Evolutionary conservation across 2,113 vertebrate genomes (phyloP).

Genomic region (Plectropomus leopardus): DNA sequence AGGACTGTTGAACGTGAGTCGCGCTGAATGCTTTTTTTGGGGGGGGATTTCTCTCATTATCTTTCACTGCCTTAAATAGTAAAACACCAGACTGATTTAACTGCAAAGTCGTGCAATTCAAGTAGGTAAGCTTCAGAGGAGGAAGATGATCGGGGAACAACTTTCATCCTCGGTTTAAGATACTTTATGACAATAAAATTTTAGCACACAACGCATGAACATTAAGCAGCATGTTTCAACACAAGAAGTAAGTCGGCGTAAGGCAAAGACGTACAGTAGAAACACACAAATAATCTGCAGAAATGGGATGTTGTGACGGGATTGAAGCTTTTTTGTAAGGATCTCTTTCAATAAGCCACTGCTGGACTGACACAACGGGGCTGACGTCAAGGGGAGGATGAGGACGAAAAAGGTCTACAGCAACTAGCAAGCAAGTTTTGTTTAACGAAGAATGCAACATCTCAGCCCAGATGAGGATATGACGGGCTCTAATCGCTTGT

Average conservation of each 20-base stretch:
- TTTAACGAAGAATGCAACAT: conserved; percentile 46
- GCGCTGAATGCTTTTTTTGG: conserved; percentile 12
- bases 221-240: conserved; percentile 74
- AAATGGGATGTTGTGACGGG: conserved; percentile 32
- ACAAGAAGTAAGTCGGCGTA: conserved; percentile 58
- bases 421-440: conserved; percentile 71
- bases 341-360: conserved; percentile 63
- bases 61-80: conserved; percentile 34
- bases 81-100: conserved; percentile 48
- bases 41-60: conserved; percentile 32
- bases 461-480: conserved; percentile 47
- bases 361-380: conserved; percentile 62
- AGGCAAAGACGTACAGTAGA: conserved; percentile 71
- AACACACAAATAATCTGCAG: conserved; percentile 41
- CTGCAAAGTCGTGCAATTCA: conserved; percentile 69
- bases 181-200: conserved; percentile 52
- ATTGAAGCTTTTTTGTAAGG: conserved; percentile 50
- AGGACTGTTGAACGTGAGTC: conserved; percentile 39
- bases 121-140: conserved; percentile 63
- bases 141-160: conserved; percentile 48
- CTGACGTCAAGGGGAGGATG: conserved; percentile 67
- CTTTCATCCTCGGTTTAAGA: conserved; percentile 59
- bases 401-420: conserved; percentile 67
- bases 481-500: conserved; percentile 50
- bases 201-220: conserved; percentile 53